phyloP scores from a whole-genome alignment of 2,888 invertebrate genomes.

The Dicycla oo region DNA sequence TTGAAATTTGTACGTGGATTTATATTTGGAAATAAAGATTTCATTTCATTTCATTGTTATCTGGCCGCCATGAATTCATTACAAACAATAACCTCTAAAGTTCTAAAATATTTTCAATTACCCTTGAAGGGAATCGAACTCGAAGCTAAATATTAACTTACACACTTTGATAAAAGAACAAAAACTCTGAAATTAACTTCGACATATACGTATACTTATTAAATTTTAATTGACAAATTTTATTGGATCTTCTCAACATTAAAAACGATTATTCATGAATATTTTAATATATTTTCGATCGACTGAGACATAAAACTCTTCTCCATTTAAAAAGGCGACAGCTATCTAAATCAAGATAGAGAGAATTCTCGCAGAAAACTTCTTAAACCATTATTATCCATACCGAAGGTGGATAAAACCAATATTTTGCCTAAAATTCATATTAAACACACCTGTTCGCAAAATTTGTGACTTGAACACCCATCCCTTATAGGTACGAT shows the following conservation, averaged over 20 bases:
- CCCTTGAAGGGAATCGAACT: slow-evolving; percentile 39
- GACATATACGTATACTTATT: slow-evolving; percentile 34
- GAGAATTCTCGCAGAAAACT: slow-evolving; percentile 43
- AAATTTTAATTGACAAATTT: slow-evolving; percentile 48
- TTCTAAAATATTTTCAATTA: slow-evolving; percentile 56
- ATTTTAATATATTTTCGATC: slow-evolving; percentile 51
- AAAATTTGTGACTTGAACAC: slow-evolving; percentile 78
- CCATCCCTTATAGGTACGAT: slow-evolving; percentile 81
- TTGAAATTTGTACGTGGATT: too few relatives aligned
- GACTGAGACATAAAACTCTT: slow-evolving; percentile 41
- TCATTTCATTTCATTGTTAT: too few relatives aligned
- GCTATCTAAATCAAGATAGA: slow-evolving; percentile 52
- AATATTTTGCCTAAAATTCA: slow-evolving; percentile 82
- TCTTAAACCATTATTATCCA: slow-evolving; percentile 64
- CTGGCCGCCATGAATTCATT: slow-evolving; percentile 35
- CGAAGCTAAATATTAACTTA: slow-evolving; percentile 46
- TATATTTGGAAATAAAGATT: too few relatives aligned
- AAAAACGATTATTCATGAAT: slow-evolving; percentile 50
- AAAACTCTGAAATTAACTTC: slow-evolving; percentile 34
- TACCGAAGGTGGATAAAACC: slow-evolving; percentile 67
- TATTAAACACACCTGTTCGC: slow-evolving; percentile 83
- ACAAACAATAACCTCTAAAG: slow-evolving; percentile 37
- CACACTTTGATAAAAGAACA: slow-evolving; percentile 30
- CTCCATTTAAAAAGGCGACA: slow-evolving; percentile 35
- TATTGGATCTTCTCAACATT: slow-evolving; percentile 43